Evolutionary conservation across 2,888 invertebrate genomes (phyloP), one percentile per base, ranked within the genome.

Genomic region (Hypsopygia costalis): DNA sequence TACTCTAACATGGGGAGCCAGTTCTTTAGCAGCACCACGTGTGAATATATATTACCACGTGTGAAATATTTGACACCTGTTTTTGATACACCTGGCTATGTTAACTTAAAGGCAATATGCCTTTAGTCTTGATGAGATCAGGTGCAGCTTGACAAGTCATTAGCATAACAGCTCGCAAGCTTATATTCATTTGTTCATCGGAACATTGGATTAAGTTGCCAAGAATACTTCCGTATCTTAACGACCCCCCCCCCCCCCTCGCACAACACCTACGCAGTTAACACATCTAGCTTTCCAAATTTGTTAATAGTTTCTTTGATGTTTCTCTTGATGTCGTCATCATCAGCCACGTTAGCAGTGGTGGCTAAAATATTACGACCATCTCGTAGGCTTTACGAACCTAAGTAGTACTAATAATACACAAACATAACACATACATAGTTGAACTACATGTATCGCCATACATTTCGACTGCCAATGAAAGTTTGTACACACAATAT

Each of bases 221-320:
- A 0, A 52, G 16, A 0, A 66, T 27, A 11, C 41, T 36, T 1
- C 53, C 58, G 7, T 7, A 11, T 1, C 37, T 40, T 0, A n/a
- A n/a, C n/a, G n/a, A n/a, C n/a, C n/a, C n/a, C n/a, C n/a, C n/a
- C n/a, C n/a, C n/a, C n/a, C n/a, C n/a, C n/a, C n/a, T n/a, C n/a
- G n/a, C n/a, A 40, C 25, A 0, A 57, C 52, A 0, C 63, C 70
- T 0, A 65, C 70, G 29, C 61, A 64, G 49, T 70, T 1, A 70
- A 47, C 1, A 69, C 47, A 34, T 69, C 67, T 0, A 70, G 36
- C 34, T 57, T 56, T 0, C 55, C 57, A 11, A 53, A 69, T 8
- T 46, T 48, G 8, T 55, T 39, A 1, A 65, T 34, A 0, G 62
- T 62, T 37, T 55, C 39, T 0, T 53, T 35, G 1, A 67, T 32